Conservation (phyloP, 2,113 vertebrate species). For the Sceloporus undulatus region DNA sequence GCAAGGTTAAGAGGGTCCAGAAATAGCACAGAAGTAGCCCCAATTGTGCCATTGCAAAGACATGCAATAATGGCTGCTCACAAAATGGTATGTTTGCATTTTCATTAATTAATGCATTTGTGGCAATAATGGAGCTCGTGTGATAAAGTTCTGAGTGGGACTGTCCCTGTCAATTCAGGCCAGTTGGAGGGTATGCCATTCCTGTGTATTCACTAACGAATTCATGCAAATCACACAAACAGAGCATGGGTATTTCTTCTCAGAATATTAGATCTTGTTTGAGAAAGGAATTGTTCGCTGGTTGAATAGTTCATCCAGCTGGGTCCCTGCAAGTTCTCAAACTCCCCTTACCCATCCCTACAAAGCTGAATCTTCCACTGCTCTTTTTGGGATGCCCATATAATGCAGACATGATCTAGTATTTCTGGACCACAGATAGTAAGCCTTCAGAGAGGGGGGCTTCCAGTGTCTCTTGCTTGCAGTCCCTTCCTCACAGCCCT, state of each 20-base stretch:
- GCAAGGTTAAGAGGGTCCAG: no score
- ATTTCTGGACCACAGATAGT: not conserved
- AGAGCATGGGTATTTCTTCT: conserved; percentile 33
- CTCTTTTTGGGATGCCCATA: conserved; percentile 59
- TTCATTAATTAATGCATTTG: no score
- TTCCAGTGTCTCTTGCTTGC: not conserved
- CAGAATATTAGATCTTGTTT: conserved; percentile 24
- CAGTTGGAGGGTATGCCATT: no score
- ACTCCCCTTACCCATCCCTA: conserved; percentile 66
- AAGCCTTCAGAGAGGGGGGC: not conserved
- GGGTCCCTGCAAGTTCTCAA: conserved; percentile 58
- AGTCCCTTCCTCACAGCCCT: not conserved
- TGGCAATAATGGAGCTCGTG: no score
- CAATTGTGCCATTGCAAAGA: no score
- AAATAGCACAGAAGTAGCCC: no score
- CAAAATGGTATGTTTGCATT: no score
- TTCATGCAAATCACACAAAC: conserved; percentile 29
- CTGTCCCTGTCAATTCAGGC: no score
- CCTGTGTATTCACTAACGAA: fast-evolving
- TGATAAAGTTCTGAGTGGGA: no score
- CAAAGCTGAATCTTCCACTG: conserved; percentile 47
- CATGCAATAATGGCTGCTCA: no score
- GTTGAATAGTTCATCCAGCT: conserved; percentile 68
- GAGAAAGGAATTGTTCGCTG: conserved; percentile 55
- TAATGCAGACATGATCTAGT: conserved; percentile 50